A percentile compares a stretch with the other conserved stretches of the same genome.
phyloP scores from a whole-genome alignment of 2,113 vertebrate genomes.

The Microcebus lehilahytsara region DNA sequence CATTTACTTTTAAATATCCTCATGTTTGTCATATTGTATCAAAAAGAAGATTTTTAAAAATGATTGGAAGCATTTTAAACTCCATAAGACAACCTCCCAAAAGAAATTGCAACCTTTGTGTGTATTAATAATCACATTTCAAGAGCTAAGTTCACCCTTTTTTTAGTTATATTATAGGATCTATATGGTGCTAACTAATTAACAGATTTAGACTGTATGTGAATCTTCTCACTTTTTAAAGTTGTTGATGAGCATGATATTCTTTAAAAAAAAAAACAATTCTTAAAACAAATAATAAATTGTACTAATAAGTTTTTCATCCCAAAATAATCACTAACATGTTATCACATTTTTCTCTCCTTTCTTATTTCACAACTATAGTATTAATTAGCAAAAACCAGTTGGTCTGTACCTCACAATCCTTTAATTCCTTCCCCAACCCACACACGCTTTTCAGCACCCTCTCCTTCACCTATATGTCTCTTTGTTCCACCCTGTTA shows the following conservation, averaged over 20 bases:
- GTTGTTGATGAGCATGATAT: slow-evolving; percentile 30
- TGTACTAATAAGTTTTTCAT: background rate
- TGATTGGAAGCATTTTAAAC: background rate
- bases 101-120: background rate
- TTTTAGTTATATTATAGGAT: background rate
- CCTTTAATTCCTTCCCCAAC: background rate
- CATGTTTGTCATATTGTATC: background rate
- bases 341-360: background rate
- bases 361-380: slow-evolving; percentile 17
- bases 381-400: slow-evolving; percentile 64
- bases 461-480: background rate
- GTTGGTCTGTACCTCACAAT: background rate
- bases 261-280: slow-evolving; percentile 35
- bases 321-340: slow-evolving; percentile 56
- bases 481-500: background rate
- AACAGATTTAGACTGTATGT: background rate
- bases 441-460: background rate
- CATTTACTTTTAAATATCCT: slow-evolving; percentile 31
- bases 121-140: background rate
- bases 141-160: background rate
- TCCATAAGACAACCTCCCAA: background rate
- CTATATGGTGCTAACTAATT: slow-evolving; percentile 13
- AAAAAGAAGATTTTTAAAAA: background rate
- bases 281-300: background rate
- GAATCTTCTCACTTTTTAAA: slow-evolving; percentile 45